A percentile compares a stretch with the other conserved stretches of the same genome.
Conservation (phyloP, 2,797 vertebrate genomes). For the Channallabes apus region DNA sequence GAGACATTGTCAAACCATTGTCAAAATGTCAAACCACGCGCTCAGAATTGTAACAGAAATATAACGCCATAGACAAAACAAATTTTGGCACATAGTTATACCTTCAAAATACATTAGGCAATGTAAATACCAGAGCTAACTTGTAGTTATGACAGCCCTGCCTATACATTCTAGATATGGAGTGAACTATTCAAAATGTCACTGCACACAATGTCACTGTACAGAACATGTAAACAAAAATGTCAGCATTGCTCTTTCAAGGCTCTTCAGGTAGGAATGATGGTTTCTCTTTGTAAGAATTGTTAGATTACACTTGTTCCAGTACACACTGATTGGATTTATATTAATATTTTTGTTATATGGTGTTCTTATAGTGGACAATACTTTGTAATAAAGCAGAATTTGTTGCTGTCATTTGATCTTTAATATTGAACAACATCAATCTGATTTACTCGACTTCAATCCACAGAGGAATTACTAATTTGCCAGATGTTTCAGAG, state of each 20-base stretch:
- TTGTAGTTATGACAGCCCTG: not conserved
- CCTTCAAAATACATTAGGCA: not conserved
- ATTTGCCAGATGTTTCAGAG: slow-evolving; percentile 39
- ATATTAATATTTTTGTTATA: not conserved
- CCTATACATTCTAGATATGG: slow-evolving; percentile 1
- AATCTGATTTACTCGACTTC: slow-evolving; percentile 34
- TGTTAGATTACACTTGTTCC: not conserved
- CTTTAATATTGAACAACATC: slow-evolving; percentile 15
- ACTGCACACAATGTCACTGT: slow-evolving; percentile 10
- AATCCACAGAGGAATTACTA: slow-evolving; percentile 23
- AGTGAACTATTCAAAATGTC: slow-evolving; percentile 31
- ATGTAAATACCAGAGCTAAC: not conserved
- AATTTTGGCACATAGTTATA: not conserved
- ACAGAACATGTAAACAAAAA: not conserved
- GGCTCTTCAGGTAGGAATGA: slow-evolving; percentile 4
- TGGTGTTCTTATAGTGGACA: not conserved
- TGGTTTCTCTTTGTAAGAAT: not conserved
- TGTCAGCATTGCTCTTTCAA: not conserved
- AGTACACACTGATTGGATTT: not conserved
- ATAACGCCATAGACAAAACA: not conserved
- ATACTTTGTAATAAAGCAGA: not conserved
- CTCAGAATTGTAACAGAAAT: too few species aligned
- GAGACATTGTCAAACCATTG: too few species aligned
- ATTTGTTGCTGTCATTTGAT: slow-evolving; percentile 14
- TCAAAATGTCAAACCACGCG: too few species aligned